Base-by-base conservation (phyloP, 2,113 vertebrate genomes). In the Nematolebias whitei region DNA sequence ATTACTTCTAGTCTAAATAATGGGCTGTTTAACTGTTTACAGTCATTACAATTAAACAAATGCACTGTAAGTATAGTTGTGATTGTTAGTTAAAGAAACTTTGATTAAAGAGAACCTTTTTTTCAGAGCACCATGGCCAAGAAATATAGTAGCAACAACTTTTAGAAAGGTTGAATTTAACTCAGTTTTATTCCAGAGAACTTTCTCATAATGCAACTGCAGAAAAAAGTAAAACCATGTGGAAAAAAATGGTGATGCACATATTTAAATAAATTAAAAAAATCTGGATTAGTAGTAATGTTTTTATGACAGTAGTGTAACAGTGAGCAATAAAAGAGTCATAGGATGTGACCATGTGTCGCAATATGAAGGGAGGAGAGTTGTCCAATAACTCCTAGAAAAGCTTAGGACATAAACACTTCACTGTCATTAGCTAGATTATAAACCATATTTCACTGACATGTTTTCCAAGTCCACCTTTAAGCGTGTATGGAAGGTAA, bases 321-420 rank as follows among this genome's bases (percentile, higher is more conserved):
- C 50, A 61, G 39, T 49, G 41, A 50, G 55, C n/a, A n/a, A n/a
- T n/a, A n/a, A n/a, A 44, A 55, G 39, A 48, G 41, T 44, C 50
- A 20, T 38, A 24, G 80, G 78, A 73, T 66, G 74, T 83, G 52
- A 67, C 66, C 48, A 78, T 75, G 79, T 85, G 71, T 88, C 78
- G 80, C 79, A 87, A 78, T 39, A 68, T 45, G 16, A 79, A 74
- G 57, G 57, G 43, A 65, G 68, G 60, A 72, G 78, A 72, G 70
- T 60, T 58, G 87, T 80, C 55, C 45, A 69, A 7, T 23, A 80
- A 65, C 58, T 62, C 63, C 59, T 57, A 61, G 63, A 71, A 78
- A 76, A 76, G 19, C 59, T 71, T 20, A 45, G 59, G 73, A 35
- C 47, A 38, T 57, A 24, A 1, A 55, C 29, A 48, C 60, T 55